Evolutionary conservation across 2,797 vertebrate species (phyloP), one percentile per base, ranked within the genome.

Genomic region (Anguilla obscura): DNA sequence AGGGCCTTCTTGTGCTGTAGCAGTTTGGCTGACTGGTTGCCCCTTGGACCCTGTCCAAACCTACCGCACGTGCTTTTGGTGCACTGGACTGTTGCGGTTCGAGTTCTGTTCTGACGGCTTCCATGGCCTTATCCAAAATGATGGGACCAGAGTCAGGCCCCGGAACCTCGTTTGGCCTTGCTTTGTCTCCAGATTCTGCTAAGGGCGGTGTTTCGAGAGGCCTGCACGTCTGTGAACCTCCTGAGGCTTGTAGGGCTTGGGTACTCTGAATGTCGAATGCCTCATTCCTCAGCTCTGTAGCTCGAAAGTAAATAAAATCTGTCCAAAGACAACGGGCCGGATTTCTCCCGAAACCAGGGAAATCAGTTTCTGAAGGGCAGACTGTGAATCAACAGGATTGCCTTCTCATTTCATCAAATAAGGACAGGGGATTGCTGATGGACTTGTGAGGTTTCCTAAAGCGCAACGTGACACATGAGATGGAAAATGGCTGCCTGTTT

Each of bases 311-410:
- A 89, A 91, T 88, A 93, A 92, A 92, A 93, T 90, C 88, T 90
- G 91, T 93, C 88, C 87, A 86, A 86, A n/a, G 82, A 85, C 86
- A 76, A 71, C 85, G 89, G 74, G 83, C 90, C 88, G 90, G 92
- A 90, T 89, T 93, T 89, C 92, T 93, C 91, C 88, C 90, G 90
- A 90, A 93, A 93, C 90, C 92, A 9, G 0, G 86, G 82, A 66
- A 89, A 90, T 88, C 88, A 14, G 90, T 52, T 84, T 54, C 82
- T 88, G 58, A 85, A 85, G 56, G 36, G 71, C 90, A 85, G 85
- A 27, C 16, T 84, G 76, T 52, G 85, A 88, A 90, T 50, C 48
- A 76, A 84, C 10, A 69, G 82, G 89, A 92, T 86, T 90, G 90
- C 90, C 48, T 56, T 84, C 87, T 84, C 8, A 10, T 86, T 86